Evolutionary conservation across 2,888 invertebrate genomes (phyloP).

Genomic region (Pediacus dermestoides): DNA sequence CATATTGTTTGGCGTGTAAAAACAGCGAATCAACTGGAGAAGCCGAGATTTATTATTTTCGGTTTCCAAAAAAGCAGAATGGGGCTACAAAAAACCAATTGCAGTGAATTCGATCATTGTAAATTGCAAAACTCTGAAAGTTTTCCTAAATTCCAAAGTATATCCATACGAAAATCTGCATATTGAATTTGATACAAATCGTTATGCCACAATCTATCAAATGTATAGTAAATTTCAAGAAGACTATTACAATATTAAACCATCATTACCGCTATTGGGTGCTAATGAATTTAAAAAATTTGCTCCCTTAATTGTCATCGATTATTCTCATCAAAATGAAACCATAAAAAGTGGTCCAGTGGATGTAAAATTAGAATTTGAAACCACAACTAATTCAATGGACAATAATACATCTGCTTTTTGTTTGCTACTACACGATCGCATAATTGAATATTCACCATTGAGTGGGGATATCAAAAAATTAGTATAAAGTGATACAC

Average conservation of each 20-base stretch:
- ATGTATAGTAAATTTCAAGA: constrained; percentile 32
- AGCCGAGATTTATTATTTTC: constrained; percentile 42
- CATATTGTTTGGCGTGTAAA: constrained; percentile 39
- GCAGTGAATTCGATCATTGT: constrained; percentile 29
- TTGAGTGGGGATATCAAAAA: constrained; percentile 24
- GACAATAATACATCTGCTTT: constrained; percentile 30
- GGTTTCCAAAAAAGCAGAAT: constrained; percentile 42
- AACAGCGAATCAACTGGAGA: constrained; percentile 38
- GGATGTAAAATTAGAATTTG: constrained; percentile 31
- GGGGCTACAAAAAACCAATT: constrained; percentile 27
- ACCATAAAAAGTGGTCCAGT: too few species aligned
- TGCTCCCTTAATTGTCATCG: constrained; percentile 31
- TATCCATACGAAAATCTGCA: constrained; percentile 41
- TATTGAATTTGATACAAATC: constrained; percentile 28
- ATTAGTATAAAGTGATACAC: constrained; percentile 22
- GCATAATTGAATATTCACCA: constrained; percentile 27
- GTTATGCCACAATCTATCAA: constrained; percentile 28
- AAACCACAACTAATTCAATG: constrained; percentile 24
- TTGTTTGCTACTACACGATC: constrained; percentile 29
- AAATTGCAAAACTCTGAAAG: constrained; percentile 38
- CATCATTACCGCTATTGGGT: constrained; percentile 30
- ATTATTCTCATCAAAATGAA: constrained; percentile 33
- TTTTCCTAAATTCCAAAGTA: constrained; percentile 39
- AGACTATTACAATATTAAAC: constrained; percentile 38
- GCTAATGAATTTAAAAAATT: constrained; percentile 24